Evolutionary conservation across 2,888 invertebrate genomes (phyloP).

Genomic region (Mayetiola destructor): DNA sequence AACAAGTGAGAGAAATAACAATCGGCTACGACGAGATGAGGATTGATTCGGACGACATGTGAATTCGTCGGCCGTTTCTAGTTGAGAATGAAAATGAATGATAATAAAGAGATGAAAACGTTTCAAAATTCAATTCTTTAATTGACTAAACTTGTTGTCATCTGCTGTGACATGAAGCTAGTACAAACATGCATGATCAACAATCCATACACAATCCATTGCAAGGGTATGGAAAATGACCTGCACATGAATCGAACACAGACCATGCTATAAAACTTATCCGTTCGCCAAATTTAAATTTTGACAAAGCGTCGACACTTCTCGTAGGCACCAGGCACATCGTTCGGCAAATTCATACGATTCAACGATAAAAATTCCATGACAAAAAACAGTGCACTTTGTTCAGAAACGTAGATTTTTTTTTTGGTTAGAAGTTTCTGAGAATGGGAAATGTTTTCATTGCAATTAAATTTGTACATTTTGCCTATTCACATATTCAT

Average conservation of each 20-base stretch:
- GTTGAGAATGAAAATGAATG: neutral
- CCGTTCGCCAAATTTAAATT: neutral
- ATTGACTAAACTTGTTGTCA: slow-evolving; percentile 10
- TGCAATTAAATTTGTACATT: slow-evolving; percentile 12
- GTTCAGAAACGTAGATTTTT: neutral
- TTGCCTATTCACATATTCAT: slow-evolving; percentile 10
- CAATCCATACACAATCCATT: neutral
- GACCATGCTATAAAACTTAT: neutral
- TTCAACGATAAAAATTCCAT: neutral
- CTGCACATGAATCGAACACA: neutral
- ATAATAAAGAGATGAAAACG: neutral
- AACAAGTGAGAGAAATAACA: neutral
- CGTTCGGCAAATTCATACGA: neutral
- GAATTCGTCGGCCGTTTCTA: no score
- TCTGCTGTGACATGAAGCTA: slow-evolving; percentile 3
- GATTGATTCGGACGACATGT: no score
- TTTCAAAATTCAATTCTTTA: neutral
- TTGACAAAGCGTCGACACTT: neutral
- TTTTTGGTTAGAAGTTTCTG: neutral
- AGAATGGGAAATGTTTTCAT: neutral
- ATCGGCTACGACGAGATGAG: no score
- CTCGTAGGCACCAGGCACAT: neutral
- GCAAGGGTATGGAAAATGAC: neutral
- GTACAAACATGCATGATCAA: neutral
- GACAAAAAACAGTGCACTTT: no score